Conservation (phyloP, 2,888 invertebrate genomes). For the Standfussiana lucernea region DNA sequence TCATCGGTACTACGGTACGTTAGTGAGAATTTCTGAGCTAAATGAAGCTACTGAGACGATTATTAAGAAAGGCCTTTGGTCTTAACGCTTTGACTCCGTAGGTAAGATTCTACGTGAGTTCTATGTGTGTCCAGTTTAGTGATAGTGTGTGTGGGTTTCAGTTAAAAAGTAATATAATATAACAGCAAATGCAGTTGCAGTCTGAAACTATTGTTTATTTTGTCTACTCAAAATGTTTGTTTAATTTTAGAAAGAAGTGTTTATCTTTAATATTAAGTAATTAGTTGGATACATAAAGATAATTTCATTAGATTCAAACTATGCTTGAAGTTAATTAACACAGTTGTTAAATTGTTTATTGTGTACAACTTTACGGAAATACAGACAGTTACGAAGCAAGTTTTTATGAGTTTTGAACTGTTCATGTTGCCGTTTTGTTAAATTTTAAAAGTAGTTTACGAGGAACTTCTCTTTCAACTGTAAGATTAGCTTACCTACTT, state of each 20-base stretch:
- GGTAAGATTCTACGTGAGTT: background rate
- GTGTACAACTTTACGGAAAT: constrained; percentile 29
- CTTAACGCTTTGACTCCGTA: background rate
- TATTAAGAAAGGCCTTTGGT: constrained; percentile 30
- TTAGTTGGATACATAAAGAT: background rate
- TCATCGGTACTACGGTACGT: constrained; percentile 23
- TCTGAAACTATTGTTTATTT: too few relatives aligned
- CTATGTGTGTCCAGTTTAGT: background rate
- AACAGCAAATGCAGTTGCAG: background rate
- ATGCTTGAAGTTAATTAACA: background rate
- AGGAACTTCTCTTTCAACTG: background rate
- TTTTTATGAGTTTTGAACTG: constrained; percentile 3
- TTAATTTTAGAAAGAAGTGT: too few relatives aligned
- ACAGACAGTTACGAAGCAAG: constrained; percentile 6
- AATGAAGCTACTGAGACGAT: constrained; percentile 23
- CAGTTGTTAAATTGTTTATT: constrained; percentile 25
- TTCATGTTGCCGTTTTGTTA: constrained; percentile 11
- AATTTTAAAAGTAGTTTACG: constrained; percentile 21
- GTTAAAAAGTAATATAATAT: background rate
- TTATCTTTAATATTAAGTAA: background rate
- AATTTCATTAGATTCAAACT: background rate
- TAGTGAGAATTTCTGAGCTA: constrained; percentile 26
- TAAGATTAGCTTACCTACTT: background rate
- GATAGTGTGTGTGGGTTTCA: background rate
- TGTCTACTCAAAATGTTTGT: too few relatives aligned